phyloP scores from a whole-genome alignment of 2,113 vertebrate species.

The Terrapene triunguis region DNA sequence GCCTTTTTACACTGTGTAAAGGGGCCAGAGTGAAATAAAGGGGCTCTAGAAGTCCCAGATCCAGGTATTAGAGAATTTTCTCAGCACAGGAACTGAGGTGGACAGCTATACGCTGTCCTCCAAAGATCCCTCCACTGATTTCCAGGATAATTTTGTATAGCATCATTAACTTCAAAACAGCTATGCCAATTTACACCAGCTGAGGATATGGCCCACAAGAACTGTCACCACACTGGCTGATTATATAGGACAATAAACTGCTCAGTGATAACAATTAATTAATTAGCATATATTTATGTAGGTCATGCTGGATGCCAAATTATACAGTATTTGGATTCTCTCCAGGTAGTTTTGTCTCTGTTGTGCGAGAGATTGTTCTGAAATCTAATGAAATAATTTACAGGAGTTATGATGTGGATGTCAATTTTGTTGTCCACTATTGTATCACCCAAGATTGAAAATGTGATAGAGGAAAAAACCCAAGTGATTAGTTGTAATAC shows the following conservation, averaged over 20 bases:
- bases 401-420: rapidly evolving
- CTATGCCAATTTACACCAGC: not conserved
- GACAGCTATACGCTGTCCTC: not conserved
- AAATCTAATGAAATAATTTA: not conserved
- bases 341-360: not conserved
- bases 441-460: not conserved
- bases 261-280: not conserved
- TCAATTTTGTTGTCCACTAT: not conserved
- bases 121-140: not conserved
- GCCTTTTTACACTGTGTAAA: conserved; percentile 7
- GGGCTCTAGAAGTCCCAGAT: not conserved
- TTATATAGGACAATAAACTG: not conserved
- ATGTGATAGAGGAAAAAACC: not conserved
- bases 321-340: not conserved
- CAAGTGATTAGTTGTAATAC: not conserved
- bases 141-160: not conserved
- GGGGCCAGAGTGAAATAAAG: not conserved
- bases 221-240: not conserved
- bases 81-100: conserved; percentile 1
- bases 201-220: not conserved
- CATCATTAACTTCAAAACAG: conserved; percentile 9
- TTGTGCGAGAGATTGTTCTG: not conserved
- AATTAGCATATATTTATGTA: not conserved
- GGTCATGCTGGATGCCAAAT: not conserved
- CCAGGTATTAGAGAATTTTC: conserved; percentile 6